These are phyloP conservation scores for Harpegnathos saltator DNA, from an alignment of 1,140 invertebrate genomes.

Conservation along the genomic window DNA sequence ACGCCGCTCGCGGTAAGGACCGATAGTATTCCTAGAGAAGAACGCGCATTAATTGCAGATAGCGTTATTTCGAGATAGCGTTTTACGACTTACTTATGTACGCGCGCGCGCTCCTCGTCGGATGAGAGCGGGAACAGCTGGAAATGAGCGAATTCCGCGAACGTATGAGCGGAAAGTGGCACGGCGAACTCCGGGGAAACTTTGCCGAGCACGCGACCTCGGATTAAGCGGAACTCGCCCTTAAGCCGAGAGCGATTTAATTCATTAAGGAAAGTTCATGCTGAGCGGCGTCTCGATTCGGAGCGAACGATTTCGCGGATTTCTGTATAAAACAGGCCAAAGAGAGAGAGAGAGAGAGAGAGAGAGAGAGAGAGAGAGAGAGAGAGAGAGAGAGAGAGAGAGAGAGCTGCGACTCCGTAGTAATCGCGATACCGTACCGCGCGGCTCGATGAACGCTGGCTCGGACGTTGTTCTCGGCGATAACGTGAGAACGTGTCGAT, in stretches of 20 bases:
- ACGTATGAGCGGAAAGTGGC: conserved; percentile 22
- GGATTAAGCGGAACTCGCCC: conserved; percentile 36
- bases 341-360: too few species aligned
- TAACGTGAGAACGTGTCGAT: too few species aligned
- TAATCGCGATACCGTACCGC: not conserved
- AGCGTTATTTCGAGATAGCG: not conserved
- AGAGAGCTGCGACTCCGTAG: not conserved
- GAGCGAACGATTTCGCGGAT: conserved; percentile 3
- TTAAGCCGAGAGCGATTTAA: conserved; percentile 39
- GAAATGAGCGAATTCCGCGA: conserved; percentile 16
- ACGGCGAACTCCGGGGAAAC: conserved; percentile 42
- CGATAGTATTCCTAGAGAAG: not conserved
- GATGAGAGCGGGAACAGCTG: not conserved
- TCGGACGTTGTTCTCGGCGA: too few species aligned
- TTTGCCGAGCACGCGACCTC: conserved; percentile 20
- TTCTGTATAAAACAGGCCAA: not conserved
- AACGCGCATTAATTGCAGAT: not conserved
- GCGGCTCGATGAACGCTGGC: too few species aligned
- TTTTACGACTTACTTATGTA: conserved; percentile 2
- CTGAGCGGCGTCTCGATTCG: conserved; percentile 4
- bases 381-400: too few species aligned
- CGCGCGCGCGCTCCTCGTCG: not conserved
- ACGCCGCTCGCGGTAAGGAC: not conserved
- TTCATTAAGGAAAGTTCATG: conserved; percentile 38
- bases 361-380: too few species aligned